Conservation (phyloP, 2,113 vertebrate species). For the Gallinago jamesoni region DNA sequence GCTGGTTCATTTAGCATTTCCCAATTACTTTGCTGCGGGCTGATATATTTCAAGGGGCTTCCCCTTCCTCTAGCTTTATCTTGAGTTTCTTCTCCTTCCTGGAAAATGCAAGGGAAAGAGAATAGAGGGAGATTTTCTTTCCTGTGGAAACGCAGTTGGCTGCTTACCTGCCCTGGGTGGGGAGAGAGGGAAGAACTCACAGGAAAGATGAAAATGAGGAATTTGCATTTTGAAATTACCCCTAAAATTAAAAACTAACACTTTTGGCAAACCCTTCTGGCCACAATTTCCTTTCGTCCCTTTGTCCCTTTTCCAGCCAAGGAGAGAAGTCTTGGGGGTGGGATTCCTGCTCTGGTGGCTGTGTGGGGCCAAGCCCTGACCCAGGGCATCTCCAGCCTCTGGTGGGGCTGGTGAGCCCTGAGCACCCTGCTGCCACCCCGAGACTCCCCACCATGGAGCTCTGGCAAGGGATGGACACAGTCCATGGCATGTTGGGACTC, state of each 20-base stretch:
- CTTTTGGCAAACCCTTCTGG: not conserved
- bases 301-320: not conserved
- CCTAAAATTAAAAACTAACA: not conserved
- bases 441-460: not conserved
- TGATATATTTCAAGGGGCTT: not conserved
- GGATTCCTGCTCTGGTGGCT: not conserved
- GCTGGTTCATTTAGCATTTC: conserved; percentile 11
- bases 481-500: not conserved
- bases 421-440: not conserved
- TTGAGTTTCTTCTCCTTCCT: not conserved
- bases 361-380: not conserved
- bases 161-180: not conserved
- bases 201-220: not conserved
- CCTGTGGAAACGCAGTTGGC: rapidly evolving
- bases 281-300: not conserved
- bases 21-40: not conserved
- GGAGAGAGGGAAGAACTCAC: not conserved
- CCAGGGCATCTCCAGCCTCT: not conserved
- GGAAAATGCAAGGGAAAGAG: not conserved
- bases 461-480: rapidly evolving
- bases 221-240: not conserved
- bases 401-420: rapidly evolving
- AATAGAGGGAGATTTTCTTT: not conserved
- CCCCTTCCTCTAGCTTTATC: not conserved
- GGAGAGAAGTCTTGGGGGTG: rapidly evolving